Evolutionary conservation across 1,140 invertebrate species (phyloP).

Genomic region (Idris sp.): DNA sequence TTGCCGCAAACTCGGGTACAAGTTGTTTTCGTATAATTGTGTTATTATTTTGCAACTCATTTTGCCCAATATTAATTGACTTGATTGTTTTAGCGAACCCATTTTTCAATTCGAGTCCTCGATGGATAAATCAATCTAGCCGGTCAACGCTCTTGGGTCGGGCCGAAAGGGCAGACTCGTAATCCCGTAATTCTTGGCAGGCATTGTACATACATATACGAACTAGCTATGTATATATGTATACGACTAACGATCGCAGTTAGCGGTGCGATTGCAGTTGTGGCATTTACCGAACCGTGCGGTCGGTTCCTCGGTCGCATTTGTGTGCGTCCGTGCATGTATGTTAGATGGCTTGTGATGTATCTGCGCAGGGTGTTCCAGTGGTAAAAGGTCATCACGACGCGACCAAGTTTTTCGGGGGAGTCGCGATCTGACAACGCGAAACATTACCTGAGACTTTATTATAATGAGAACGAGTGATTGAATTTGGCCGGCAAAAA

Average conservation of each 20-base stretch:
- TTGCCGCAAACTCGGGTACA: too few species aligned
- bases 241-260: slow-evolving; percentile 56
- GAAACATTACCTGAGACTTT: slow-evolving; percentile 14
- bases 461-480: slow-evolving; percentile 34
- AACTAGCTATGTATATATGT: slow-evolving; percentile 32
- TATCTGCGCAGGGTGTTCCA: slow-evolving; percentile 46
- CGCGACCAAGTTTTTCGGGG: slow-evolving; percentile 59
- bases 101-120: slow-evolving; percentile 76
- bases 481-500: slow-evolving; percentile 29
- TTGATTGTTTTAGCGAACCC: slow-evolving; percentile 20
- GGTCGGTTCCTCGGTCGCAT: slow-evolving; percentile 39
- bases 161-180: slow-evolving; percentile 63
- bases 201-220: slow-evolving; percentile 49
- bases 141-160: slow-evolving; percentile 60
- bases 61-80: slow-evolving; percentile 31
- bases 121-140: slow-evolving; percentile 58
- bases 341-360: slow-evolving; percentile 33
- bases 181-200: slow-evolving; percentile 61
- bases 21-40: too few species aligned
- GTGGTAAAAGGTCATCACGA: slow-evolving; percentile 60
- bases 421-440: slow-evolving; percentile 56
- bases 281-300: slow-evolving; percentile 59
- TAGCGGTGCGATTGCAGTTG: slow-evolving; percentile 49
- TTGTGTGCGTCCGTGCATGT: slow-evolving; percentile 51
- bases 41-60: too few species aligned